Conservation (phyloP, 2,113 vertebrate genomes). For the Petroica traversi region DNA sequence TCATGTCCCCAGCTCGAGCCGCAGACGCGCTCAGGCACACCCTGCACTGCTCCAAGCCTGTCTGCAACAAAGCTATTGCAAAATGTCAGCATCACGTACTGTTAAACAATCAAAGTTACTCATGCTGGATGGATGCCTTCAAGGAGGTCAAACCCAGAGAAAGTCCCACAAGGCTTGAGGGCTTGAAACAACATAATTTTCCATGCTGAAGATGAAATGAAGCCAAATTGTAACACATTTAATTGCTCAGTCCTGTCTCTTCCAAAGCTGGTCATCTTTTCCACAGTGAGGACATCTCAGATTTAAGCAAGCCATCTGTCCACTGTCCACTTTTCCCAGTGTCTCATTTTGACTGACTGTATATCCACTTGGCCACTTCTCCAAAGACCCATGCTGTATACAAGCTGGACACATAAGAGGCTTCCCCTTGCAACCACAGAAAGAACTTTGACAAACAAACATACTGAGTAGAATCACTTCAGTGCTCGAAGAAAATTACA, state of each 20-base stretch:
- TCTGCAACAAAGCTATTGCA: background rate
- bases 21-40: constrained; percentile 29
- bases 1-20: background rate
- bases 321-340: constrained; percentile 56
- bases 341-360: constrained; percentile 35
- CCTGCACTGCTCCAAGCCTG: background rate
- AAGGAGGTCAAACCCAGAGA: constrained; percentile 43
- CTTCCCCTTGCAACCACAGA: constrained; percentile 2
- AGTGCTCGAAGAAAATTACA: background rate
- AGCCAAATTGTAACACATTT: constrained; percentile 53
- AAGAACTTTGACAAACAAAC: constrained; percentile 33
- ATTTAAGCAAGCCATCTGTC: constrained; percentile 48
- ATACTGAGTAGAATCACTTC: background rate
- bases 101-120: constrained; percentile 3
- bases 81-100: background rate
- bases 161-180: constrained; percentile 50
- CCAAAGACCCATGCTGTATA: background rate
- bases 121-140: constrained; percentile 23
- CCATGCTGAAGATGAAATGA: constrained; percentile 25
- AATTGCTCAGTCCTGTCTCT: constrained; percentile 40
- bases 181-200: constrained; percentile 58
- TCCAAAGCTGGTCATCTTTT: constrained; percentile 62
- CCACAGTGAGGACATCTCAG: constrained; percentile 54
- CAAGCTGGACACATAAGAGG: background rate
- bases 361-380: background rate